A percentile compares a stretch with the other conserved stretches of the same genome.
These are phyloP conservation scores for Ophiothrix spiculata DNA, from an alignment of 35 echinoderm and acorn worm species.

Conservation along the genomic window DNA sequence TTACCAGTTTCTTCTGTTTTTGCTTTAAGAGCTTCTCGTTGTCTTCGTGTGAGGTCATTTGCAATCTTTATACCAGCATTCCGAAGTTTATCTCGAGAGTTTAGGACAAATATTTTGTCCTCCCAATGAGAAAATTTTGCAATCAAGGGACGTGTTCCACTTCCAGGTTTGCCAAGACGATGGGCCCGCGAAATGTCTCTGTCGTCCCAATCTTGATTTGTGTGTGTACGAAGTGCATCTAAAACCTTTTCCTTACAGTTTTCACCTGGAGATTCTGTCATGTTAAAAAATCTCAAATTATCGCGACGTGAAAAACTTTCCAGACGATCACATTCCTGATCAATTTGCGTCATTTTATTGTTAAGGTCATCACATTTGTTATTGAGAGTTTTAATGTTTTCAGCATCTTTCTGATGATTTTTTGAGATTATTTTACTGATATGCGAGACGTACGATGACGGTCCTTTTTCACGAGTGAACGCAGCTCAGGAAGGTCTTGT, in stretches of 20 bases:
- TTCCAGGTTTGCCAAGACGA: not conserved
- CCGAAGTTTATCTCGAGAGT: not conserved
- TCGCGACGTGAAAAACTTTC: not conserved
- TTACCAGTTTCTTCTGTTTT: not conserved
- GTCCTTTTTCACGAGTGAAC: too few species aligned
- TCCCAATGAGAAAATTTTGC: slow-evolving; percentile 1
- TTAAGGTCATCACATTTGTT: too few species aligned
- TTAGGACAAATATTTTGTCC: not conserved
- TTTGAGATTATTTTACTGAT: too few species aligned
- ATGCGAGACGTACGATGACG: too few species aligned
- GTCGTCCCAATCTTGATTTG: not conserved
- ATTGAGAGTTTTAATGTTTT: too few species aligned
- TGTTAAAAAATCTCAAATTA: not conserved
- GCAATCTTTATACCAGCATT: not conserved
- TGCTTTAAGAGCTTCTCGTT: not conserved
- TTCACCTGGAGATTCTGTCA: not conserved
- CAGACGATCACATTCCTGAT: not conserved
- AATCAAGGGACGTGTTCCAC: not conserved
- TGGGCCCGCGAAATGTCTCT: not conserved
- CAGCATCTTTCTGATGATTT: too few species aligned
- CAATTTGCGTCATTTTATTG: too few species aligned
- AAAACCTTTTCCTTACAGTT: not conserved
- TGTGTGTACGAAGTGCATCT: not conserved
- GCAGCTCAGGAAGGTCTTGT: too few species aligned
- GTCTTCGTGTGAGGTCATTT: not conserved